Base-by-base conservation (phyloP, 1,140 invertebrate genomes). In the Anadara kagoshimensis region DNA sequence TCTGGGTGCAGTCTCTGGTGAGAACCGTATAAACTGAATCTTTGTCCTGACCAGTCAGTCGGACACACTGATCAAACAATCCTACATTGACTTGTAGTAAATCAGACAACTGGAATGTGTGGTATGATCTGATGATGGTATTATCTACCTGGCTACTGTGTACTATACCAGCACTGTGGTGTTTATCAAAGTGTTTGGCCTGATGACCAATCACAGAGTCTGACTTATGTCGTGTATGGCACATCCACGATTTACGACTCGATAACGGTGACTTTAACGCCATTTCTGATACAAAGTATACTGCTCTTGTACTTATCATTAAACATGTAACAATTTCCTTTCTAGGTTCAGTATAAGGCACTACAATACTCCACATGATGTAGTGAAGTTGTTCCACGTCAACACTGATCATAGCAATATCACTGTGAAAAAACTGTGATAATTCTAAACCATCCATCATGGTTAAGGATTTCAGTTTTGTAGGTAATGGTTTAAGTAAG, bases 41-140 rank as follows among this genome's bases (percentile, higher is more conserved):
- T 18, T 61, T 73, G 12, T 75, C 74, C 22, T 72, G 57, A 2
- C 87, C 86, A 14, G 85, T 84, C 41, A 88, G 76, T 0, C 87
- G 65, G 16, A 88, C 61, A 71, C 83, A 85, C 79, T 88, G 87
- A 73, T 87, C 85, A 78, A 88, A 88, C 66, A 88, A 49, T 3
- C 86, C 87, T 18, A 88, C 79, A 70, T 86, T 84, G 18, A 88
- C 81, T 67, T 88, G 84, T 10, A 79, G 69, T 3, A 88, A 75
- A 18, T 88, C 85, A 10, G 74, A 58, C 54, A 80, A 83, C 45
- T 78, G 61, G 22, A 85, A 61, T 16, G 82, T 74, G 41, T 73
- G 78, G 57, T 81, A 85, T 10, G 82, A 76, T 53, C 81, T 82
- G 43, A 85, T 74, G 18, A 79, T 78, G 1, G 72, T 63, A 12